phyloP scores from a whole-genome alignment of 2,797 vertebrate genomes.

The Sebastes jordani region DNA sequence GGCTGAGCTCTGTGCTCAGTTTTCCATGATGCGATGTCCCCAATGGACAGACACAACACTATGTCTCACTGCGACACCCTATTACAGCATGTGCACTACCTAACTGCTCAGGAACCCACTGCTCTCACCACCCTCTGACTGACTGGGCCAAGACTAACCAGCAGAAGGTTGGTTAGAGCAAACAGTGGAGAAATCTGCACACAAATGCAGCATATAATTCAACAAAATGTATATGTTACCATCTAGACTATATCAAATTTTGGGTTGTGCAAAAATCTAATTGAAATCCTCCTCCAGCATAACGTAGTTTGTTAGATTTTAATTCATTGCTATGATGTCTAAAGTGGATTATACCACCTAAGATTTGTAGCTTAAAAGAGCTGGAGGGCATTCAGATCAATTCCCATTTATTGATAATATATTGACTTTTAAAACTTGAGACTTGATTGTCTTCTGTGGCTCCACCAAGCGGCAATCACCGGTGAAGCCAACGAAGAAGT shows the following conservation, averaged over 20 bases:
- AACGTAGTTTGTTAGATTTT: not conserved
- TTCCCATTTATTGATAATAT: not conserved
- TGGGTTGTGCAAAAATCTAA: not conserved
- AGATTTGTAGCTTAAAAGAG: not conserved
- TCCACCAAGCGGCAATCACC: not conserved
- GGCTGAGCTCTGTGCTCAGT: slow-evolving; percentile 27
- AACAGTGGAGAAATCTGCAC: not conserved
- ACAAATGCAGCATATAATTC: not conserved
- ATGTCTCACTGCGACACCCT: slow-evolving; percentile 61
- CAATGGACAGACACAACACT: slow-evolving; percentile 52
- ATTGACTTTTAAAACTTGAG: not conserved
- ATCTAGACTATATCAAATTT: not conserved
- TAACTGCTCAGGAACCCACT: slow-evolving; percentile 51
- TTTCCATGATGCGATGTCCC: slow-evolving; percentile 77
- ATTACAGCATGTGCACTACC: slow-evolving; percentile 64
- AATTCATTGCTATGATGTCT: not conserved
- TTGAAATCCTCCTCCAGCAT: not conserved
- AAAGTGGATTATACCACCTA: not conserved
- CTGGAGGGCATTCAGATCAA: not conserved
- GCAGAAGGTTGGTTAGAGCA: not conserved
- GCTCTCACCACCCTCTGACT: slow-evolving; percentile 15
- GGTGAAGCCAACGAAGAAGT: no score
- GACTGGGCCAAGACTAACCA: slow-evolving; percentile 1
- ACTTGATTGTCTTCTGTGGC: not conserved
- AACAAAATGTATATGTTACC: not conserved